Evolutionary conservation across 2,888 invertebrate genomes (phyloP).

Genomic region (Melanostoma mellinum): DNA sequence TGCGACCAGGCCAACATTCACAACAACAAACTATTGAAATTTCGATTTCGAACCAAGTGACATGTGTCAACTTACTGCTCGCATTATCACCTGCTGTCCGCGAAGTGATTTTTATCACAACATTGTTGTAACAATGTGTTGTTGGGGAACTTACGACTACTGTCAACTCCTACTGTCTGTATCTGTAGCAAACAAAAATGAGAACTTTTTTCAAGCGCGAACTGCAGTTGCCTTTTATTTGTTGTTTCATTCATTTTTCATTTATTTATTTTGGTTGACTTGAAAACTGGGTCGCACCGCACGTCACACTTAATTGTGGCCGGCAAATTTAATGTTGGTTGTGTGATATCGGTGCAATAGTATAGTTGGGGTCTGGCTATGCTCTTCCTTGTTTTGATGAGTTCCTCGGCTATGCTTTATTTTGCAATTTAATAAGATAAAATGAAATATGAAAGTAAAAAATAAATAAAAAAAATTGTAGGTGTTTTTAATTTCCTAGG

Average conservation of each 20-base stretch:
- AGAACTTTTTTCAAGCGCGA: conserved; percentile 23
- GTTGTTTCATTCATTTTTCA: conserved; percentile 41
- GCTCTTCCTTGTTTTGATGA: conserved; percentile 35
- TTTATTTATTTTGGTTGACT: conserved; percentile 16
- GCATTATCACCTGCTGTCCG: conserved; percentile 66
- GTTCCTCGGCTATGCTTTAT: too few species aligned
- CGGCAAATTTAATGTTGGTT: conserved; percentile 10
- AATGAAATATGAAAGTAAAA: too few species aligned
- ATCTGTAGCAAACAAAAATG: conserved; percentile 10
- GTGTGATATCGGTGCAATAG: conserved; percentile 2
- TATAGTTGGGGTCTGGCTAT: conserved; percentile 5
- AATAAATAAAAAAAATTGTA: too few species aligned
- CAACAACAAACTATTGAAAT: conserved; percentile 28
- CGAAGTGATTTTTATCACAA: conserved; percentile 58
- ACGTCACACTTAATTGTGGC: conserved; percentile 56
- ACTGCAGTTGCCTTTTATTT: conserved; percentile 8
- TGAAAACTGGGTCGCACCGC: conserved; percentile 65
- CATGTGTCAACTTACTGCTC: conserved; percentile 69
- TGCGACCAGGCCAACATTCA: background rate
- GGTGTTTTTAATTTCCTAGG: background rate
- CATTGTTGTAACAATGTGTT: conserved; percentile 40
- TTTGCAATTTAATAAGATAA: too few species aligned
- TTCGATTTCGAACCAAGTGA: conserved; percentile 62
- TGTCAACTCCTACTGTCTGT: background rate
- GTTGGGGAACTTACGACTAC: conserved; percentile 21